Conservation (phyloP, 2,797 vertebrate species). For the Enteromius viviparus region DNA sequence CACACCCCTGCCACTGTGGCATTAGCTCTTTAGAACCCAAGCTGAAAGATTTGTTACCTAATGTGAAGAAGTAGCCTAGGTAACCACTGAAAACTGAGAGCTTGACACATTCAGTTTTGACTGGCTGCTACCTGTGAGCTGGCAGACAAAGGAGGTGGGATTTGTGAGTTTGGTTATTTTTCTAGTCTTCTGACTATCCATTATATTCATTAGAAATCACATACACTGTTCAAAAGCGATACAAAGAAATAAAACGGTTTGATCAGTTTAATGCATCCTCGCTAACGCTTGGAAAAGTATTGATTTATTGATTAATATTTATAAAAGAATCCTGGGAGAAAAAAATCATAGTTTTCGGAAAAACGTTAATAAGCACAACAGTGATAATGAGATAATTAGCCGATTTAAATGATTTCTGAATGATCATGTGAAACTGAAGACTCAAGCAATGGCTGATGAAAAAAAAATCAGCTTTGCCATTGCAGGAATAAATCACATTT, state of each 20-base stretch:
- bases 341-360: not conserved
- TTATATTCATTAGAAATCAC: not conserved
- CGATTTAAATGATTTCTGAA: not conserved
- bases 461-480: not conserved
- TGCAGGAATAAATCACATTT: not conserved
- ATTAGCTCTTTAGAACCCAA: constrained; percentile 47
- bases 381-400: not conserved
- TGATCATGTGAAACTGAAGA: not conserved
- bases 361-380: not conserved
- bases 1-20: constrained; percentile 63
- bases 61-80: constrained; percentile 67
- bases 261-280: not conserved
- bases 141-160: not conserved
- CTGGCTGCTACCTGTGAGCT: constrained; percentile 12
- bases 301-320: not conserved
- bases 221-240: constrained; percentile 32
- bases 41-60: constrained; percentile 67
- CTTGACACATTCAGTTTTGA: constrained; percentile 26
- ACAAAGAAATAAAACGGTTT: not conserved
- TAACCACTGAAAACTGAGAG: constrained; percentile 64
- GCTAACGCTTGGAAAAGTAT: not conserved
- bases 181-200: not conserved
- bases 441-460: not conserved
- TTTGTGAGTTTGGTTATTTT: not conserved
- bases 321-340: not conserved